phyloP scores from a whole-genome alignment of 2,888 invertebrate genomes.

The Ecliptopera silaceata region DNA sequence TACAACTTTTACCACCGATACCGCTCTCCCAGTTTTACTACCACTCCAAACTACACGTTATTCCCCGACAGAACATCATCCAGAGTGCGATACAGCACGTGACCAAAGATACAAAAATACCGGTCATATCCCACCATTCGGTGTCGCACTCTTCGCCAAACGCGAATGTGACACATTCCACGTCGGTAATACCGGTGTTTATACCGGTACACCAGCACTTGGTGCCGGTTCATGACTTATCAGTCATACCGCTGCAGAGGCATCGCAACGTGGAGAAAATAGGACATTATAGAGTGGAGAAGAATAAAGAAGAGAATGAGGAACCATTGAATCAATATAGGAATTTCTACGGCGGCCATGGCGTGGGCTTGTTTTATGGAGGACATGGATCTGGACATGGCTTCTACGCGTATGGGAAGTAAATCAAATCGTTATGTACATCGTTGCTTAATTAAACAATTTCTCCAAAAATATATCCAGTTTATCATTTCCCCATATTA shows the following conservation, averaged over 20 bases:
- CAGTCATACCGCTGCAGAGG: slow-evolving; percentile 67
- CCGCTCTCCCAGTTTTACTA: slow-evolving; percentile 51
- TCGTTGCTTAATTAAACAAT: slow-evolving; percentile 28
- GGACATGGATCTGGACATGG: slow-evolving; percentile 75
- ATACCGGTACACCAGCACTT: slow-evolving; percentile 59
- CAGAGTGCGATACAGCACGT: slow-evolving; percentile 52
- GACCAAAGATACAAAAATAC: slow-evolving; percentile 48
- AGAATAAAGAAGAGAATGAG: slow-evolving; percentile 51
- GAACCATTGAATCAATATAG: slow-evolving; percentile 57
- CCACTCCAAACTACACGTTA: slow-evolving; percentile 60
- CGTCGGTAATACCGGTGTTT: slow-evolving; percentile 46
- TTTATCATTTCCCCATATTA: neutral
- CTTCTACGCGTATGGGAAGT: slow-evolving; percentile 65
- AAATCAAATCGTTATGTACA: slow-evolving; percentile 1
- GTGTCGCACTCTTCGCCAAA: slow-evolving; percentile 44
- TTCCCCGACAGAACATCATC: slow-evolving; percentile 58
- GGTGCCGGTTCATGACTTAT: slow-evolving; percentile 63
- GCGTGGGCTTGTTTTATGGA: slow-evolving; percentile 65
- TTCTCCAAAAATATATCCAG: slow-evolving; percentile 23
- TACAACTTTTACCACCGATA: slow-evolving; percentile 43
- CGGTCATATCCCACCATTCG: slow-evolving; percentile 53
- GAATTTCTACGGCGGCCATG: slow-evolving; percentile 69
- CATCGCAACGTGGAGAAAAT: slow-evolving; percentile 44
- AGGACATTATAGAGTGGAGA: slow-evolving; percentile 47
- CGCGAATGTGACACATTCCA: slow-evolving; percentile 53